Base-by-base conservation (phyloP, 30 jellyfish, hydroid and myxozoan species). In the Cassiopea andromeda region DNA sequence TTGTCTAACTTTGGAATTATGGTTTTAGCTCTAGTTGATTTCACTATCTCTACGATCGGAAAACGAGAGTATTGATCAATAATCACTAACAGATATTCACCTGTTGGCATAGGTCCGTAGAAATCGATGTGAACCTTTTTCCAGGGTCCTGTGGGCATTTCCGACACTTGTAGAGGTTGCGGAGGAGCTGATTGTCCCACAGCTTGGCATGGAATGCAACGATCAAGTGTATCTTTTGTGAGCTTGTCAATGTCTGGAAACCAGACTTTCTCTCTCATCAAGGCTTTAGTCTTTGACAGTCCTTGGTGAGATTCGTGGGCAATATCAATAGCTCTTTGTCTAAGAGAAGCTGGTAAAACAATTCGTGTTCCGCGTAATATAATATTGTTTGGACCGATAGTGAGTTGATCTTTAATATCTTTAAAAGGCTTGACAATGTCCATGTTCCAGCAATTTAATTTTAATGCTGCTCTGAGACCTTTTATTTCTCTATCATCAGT, bases 131-230 rank as follows among this genome's bases (percentile, higher is more conserved):
- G 90, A 49, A 16, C 54, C 27, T 78, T 19, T 57, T 58, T 48
- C 87, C 92, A 48, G 69, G 94, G 93, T 43, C 43, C 85, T 8
- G 44, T 27, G n/a, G 90, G 94, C 67, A 77, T 69, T 7, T 78
- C 66, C 17, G 90, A 15, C 81, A 78, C 66, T 44, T 67, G 6
- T 50, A 87, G 57, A 43, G 94, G 84, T 47, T 66, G 60, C 5
- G 84, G 85, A 7, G 92, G 76, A 16, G n/a, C 48, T 44, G 84
- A 1, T 47, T 13, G 18, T 14, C 91, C 83, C 0, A 67, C 64
- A 7, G 93, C 90, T 77, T 81, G 97, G 83, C 97, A 88, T 4
- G 95, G 85, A 9, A 64, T 45, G 87, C 95, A 85, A 43, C 44
- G 67, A 17, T 75, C 91, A 47, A 90, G 61, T 6, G 67, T 57